Percentiles rank a stretch among this genome's conserved stretches.
phyloP scores from a whole-genome alignment of 2,113 vertebrate genomes.

The Sitta europaea region DNA sequence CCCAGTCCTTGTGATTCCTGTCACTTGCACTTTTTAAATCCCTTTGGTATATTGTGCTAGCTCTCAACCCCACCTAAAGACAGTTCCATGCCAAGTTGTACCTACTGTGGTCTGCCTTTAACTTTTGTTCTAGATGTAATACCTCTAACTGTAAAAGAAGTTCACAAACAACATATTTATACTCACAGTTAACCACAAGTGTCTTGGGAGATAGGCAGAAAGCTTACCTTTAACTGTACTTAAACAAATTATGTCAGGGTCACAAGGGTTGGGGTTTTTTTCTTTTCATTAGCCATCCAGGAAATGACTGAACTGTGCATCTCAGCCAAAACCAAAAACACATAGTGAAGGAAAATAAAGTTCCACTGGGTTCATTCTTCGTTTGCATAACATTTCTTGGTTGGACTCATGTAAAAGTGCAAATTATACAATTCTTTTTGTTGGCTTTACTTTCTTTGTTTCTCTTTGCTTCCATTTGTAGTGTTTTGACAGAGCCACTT shows the following conservation, averaged over 20 bases:
- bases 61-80: background rate
- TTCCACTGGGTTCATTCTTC: conserved; percentile 1
- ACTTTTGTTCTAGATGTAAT: background rate
- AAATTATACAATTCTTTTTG: background rate
- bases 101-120: background rate
- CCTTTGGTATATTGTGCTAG: background rate
- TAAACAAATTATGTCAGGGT: background rate
- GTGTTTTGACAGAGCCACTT: background rate
- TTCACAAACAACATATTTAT: background rate
- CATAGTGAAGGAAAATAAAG: conserved; percentile 1
- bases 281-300: background rate
- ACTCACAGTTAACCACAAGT: background rate
- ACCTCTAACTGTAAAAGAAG: background rate
- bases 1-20: background rate
- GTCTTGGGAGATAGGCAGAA: background rate
- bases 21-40: background rate
- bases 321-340: background rate
- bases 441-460: background rate
- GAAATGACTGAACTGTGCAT: background rate
- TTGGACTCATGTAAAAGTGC: background rate
- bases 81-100: background rate
- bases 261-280: background rate
- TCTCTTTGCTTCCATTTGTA: conserved; percentile 12
- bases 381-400: background rate
- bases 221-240: background rate